Base-by-base conservation (phyloP, 1,140 invertebrate genomes). In the Rhysida immarginata region DNA sequence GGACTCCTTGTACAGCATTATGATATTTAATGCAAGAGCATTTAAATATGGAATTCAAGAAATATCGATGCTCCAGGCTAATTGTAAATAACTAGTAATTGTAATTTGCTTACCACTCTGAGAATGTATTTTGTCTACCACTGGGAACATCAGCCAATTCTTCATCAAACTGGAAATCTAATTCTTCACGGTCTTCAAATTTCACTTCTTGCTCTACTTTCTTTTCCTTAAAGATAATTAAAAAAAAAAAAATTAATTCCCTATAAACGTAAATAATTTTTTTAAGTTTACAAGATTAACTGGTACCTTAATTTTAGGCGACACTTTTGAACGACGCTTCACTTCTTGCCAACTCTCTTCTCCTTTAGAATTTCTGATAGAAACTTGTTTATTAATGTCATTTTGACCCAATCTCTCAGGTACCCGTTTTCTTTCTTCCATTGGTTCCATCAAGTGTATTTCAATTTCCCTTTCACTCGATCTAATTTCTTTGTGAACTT, bases 151-250 rank as follows among this genome's bases (percentile, higher is more conserved):
- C 76, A 59, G 90, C 84, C 35, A 95, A 72, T 69, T 98, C 94
- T 73, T 96, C 92, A 68, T 98, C 94, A 73, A 97, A 94, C 73
- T 94, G 85, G 74, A 98, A 97, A 69, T 95, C 87, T 55, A 96
- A 71, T 68, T 96, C 92, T 69, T 93, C 89, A 57, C 82, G 78
- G 68, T 82, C 78, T 62, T 76, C 72, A 60, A 65, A 69, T 23
- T 50, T 58, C 18, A 25, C n/a, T 56, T 54, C 58, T 44, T 49
- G 50, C 53, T 63, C 59, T 29, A 54, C 50, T 43, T 57, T 56
- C 27, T 44, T 25, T 11, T 51, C 49, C 49, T 46, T 18, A 11
- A 11, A 11, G 16, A 46, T 5, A 46, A 13, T 5, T 13, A 46
- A 46, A 46, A 3, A 46, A 46, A 16, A 46, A 5, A 35, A 35